Evolutionary conservation across 2,113 vertebrate species (phyloP).

Genomic region (Sarotherodon lohbergeri): DNA sequence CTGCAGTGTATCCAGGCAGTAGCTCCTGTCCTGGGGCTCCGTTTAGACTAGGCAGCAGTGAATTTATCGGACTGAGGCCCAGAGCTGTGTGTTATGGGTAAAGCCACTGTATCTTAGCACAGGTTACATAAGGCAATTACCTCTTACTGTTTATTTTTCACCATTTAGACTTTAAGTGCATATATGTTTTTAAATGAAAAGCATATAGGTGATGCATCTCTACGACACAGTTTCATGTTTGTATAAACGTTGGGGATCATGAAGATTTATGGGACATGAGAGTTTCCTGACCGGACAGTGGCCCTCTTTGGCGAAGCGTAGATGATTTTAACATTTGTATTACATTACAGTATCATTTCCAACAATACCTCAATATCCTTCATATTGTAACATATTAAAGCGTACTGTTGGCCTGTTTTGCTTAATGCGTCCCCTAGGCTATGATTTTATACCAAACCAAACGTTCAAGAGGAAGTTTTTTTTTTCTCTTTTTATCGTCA

Average conservation of each 20-base stretch:
- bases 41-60: conserved; percentile 35
- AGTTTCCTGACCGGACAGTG: conserved; percentile 6
- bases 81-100: conserved; percentile 48
- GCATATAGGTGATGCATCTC: background rate
- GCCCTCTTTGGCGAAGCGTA: background rate
- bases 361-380: conserved; percentile 8
- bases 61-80: conserved; percentile 44
- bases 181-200: background rate
- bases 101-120: conserved; percentile 27
- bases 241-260: background rate
- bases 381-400: conserved; percentile 13
- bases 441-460: background rate
- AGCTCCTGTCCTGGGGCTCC: conserved; percentile 53
- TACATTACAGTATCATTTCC: conserved; percentile 6
- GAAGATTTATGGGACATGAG: background rate
- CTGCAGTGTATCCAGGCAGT: conserved; percentile 39
- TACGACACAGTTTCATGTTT: background rate
- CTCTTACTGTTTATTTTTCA: background rate
- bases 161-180: background rate
- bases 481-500: conserved; percentile 11
- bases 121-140: conserved; percentile 45
- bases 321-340: conserved; percentile 34
- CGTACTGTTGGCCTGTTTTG: background rate
- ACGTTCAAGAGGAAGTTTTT: conserved; percentile 13
- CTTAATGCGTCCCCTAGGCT: conserved; percentile 22